Base-by-base conservation (phyloP, 2,797 vertebrate genomes). In the Thalassophryne amazonica region DNA sequence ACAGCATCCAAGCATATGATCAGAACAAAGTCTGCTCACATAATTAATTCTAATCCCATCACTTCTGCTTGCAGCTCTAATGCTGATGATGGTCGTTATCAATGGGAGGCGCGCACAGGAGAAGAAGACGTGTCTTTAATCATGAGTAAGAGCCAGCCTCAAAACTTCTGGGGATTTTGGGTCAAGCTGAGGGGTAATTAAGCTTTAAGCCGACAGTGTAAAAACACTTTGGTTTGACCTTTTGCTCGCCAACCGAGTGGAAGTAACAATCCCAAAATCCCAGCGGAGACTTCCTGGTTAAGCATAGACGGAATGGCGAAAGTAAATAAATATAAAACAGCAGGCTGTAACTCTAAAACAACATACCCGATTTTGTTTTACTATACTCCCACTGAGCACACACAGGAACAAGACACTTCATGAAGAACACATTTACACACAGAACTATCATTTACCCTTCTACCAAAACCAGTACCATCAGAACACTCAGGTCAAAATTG, bases 141-240 rank as follows among this genome's bases (percentile, higher is more conserved):
- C 66, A 77, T 7, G 34, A 57, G 46, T 21, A 35, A 13, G 28
- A 58, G 42, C 24, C 35, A 0, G 20, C 30, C 48, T 45, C 19
- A 7, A 21, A 54, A 71, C 45, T 37, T 65, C 21, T 33, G 41
- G 40, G 30, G 34, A 14, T 33, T 56, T 46, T 11, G 28, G 50
- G 42, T 46, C 6, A 47, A 59, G 52, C 43, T 5, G 39, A 53
- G 36, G 45, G 32, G 57, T 68, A 57, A 82, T 82, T 69, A 68
- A 60, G 62, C n/a, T 33, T 47, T 60, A 60, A 40, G 66, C 68
- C 74, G 75, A 77, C 59, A 68, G 45, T 40, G 51, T 29, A 60
- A 57, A 75, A 79, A 73, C 67, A 55, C 60, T 71, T 46, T 5
- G 49, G 55, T 56, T 16, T 78, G 75, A 86, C 78, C 76, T 71